These are phyloP conservation scores for Drosophila carrolli DNA, from an alignment of 1,140 invertebrate species.

Conservation along the genomic window DNA sequence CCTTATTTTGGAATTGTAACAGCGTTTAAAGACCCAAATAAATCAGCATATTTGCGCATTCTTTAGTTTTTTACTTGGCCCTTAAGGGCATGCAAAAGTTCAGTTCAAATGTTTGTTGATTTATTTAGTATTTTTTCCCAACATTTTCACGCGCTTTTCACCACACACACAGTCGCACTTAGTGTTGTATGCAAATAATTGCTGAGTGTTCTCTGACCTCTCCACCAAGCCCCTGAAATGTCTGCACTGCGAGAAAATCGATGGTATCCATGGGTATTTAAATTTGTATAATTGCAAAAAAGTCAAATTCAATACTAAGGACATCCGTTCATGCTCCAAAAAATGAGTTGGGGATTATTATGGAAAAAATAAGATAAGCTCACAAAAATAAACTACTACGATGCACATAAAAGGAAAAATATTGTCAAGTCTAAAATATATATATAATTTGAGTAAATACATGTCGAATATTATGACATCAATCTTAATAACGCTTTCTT, in stretches of 20 bases:
- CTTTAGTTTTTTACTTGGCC: constrained; percentile 3
- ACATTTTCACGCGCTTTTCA: constrained; percentile 55
- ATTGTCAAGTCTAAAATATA: too few species aligned
- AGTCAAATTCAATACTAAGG: too few species aligned
- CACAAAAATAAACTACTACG: too few species aligned
- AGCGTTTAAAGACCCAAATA: background rate
- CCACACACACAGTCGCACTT: background rate
- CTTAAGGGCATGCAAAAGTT: constrained; percentile 12
- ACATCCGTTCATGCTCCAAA: too few species aligned
- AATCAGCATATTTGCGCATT: constrained; percentile 21
- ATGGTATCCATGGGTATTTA: background rate
- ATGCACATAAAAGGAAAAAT: too few species aligned
- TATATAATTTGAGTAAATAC: too few species aligned
- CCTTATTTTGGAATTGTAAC: too few species aligned
- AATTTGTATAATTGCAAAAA: too few species aligned
- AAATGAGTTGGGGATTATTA: too few species aligned
- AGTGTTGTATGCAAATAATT: constrained; percentile 73
- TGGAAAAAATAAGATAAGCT: too few species aligned
- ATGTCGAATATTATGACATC: too few species aligned
- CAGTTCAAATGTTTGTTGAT: constrained; percentile 23
- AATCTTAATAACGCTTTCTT: too few species aligned
- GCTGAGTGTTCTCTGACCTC: constrained; percentile 45
- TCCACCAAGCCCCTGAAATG: background rate
- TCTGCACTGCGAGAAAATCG: background rate
- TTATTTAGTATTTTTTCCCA: constrained; percentile 23